phyloP scores from a whole-genome alignment of 2,797 vertebrate species.

The Gastrophryne carolinensis region DNA sequence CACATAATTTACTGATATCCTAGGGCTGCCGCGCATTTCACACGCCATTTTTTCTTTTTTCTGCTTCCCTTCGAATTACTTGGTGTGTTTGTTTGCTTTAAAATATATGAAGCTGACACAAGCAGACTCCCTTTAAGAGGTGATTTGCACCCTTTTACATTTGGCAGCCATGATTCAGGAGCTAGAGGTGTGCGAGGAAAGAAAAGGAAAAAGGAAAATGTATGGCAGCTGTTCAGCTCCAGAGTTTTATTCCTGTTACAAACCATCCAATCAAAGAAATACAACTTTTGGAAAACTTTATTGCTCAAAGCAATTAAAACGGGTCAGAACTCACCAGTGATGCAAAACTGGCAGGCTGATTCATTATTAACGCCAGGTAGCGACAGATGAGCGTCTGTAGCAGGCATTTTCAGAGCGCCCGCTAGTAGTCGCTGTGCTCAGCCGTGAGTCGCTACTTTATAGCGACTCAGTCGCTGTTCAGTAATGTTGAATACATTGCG shows the following conservation, averaged over 20 bases:
- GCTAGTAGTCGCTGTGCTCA: too few species aligned
- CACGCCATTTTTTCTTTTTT: slow-evolving; percentile 45
- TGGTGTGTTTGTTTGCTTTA: slow-evolving; percentile 46
- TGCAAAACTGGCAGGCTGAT: too few species aligned
- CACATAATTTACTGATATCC: slow-evolving; percentile 56
- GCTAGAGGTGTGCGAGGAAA: slow-evolving; percentile 23
- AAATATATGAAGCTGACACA: slow-evolving; percentile 51
- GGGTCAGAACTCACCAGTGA: too few species aligned
- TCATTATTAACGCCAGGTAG: too few species aligned
- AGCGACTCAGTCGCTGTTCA: too few species aligned
- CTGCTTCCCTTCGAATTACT: slow-evolving; percentile 17
- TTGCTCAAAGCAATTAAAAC: too few species aligned
- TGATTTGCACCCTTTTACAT: slow-evolving; percentile 48
- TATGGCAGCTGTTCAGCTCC: neutral
- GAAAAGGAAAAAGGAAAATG: neutral
- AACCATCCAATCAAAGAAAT: too few species aligned
- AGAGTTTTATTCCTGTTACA: neutral
- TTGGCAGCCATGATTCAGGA: slow-evolving; percentile 37
- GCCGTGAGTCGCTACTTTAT: too few species aligned
- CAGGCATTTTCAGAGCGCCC: too few species aligned
- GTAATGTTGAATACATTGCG: too few species aligned
- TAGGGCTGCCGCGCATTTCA: slow-evolving; percentile 58
- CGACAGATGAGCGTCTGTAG: too few species aligned
- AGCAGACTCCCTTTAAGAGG: slow-evolving; percentile 43
- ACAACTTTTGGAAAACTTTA: too few species aligned